Base-by-base conservation (phyloP, 2,888 invertebrate species). In the Drosophila anomalipes region DNA sequence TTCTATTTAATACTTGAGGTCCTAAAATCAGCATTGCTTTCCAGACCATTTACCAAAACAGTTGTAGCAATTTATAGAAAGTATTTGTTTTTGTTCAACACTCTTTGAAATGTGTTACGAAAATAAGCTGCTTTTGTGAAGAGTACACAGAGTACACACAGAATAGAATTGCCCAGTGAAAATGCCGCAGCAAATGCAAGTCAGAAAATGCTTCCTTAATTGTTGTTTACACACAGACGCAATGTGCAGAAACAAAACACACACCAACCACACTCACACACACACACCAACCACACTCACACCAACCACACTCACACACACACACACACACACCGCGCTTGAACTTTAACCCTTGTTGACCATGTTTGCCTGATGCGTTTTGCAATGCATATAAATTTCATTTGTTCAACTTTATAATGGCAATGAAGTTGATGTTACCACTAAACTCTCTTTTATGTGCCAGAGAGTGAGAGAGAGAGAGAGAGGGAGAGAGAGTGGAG, bases 341-440 rank as follows among this genome's bases (percentile, higher is more conserved):
- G 10, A 54, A 59, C 39, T 54, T 64, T 30, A 57, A 32, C 56
- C 52, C 67, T 67, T 54, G 65, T 65, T 71, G 84, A 22, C 16
- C 72, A 77, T 78, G 69, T 72, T 76, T 61, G 69, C 33, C 61
- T 73, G 88, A 80, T 89, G 88, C 88, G 65, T 76, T 83, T 76
- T 86, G 74, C 79, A 81, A 75, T 83, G 78, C 89, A 86, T 83
- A 86, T 88, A 86, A 72, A 90, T 79, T 88, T 81, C 77, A 81
- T 86, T 86, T 90, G 88, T 79, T 81, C 60, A 86, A 86, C 90
- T 86, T 86, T 86, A 70, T 90, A 90, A 86, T 88, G 83, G 89
- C 81, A 83, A 86, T 86, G 70, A 83, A 86, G 86, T 86, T 88
- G 83, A 85, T 90, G 86, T 85, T 85, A 35, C 61, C 77, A 68